Base-by-base conservation (phyloP, 2,797 vertebrate genomes). In the Crocidura indochinensis region DNA sequence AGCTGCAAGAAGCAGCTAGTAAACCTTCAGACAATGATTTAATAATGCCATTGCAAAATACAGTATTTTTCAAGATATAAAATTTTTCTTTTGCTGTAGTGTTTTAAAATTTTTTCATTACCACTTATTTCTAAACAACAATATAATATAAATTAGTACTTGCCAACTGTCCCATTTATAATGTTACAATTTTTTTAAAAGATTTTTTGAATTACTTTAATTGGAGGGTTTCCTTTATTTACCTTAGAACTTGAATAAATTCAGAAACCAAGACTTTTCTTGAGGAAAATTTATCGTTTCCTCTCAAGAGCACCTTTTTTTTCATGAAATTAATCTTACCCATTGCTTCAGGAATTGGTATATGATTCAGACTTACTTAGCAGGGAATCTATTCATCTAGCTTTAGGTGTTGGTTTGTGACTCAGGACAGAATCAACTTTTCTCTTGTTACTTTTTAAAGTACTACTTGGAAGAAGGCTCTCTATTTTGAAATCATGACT, bases 391-490 rank as follows among this genome's bases (percentile, higher is more conserved):
- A 49, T 38, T 4, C 2, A 10, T 68, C 26, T n/a, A 73, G 2
- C 67, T 67, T 74, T 27, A 86, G 17, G 83, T 87, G 51, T 8
- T 83, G 26, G 64, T 49, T 86, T 90, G 44, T 64, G 10, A 12
- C 47, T 79, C 29, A 85, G 62, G 92, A 51, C n/a, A 86, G 47
- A 83, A 51, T 65, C 26, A 75, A 82, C 60, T 92, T 31, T 91
- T 19, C 4, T 88, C 4, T 74, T 87, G 29, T 10, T 77, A 31
- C 44, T 78, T 93, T 91, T 84, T 44, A 20, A 81, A 86, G 27
- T 11, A 64, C 10, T 73, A 24, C 15, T 49, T 26, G 82, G 12
- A 88, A 94, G 47, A 29, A 92, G 12, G 62, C 8, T 53, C 1
- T 72, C 2, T 80, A 51, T 79, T 14, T 26, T 88, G 53, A 95